Base-by-base conservation (phyloP, 2,797 vertebrate species). In the Macropodus opercularis region DNA sequence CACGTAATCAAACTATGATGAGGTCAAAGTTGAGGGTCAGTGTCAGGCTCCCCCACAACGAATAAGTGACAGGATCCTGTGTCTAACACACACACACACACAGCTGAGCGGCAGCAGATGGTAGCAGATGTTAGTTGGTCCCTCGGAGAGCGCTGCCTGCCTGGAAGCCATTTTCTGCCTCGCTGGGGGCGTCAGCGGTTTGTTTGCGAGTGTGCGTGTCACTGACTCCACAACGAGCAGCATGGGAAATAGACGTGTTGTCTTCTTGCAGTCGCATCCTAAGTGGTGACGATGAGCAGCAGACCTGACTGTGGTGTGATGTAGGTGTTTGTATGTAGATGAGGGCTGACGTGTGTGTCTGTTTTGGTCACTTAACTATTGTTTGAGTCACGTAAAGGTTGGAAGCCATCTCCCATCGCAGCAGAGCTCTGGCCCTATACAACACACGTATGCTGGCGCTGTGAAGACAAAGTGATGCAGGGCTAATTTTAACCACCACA, bases 41-140 rank as follows among this genome's bases (percentile, higher is more conserved):
- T 4, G 53, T 55, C 39, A 5, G 41, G 24, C 12, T 51, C 40
- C 47, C 65, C 40, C 40, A 51, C 61, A 0, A 63, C 7, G 67
- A 58, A 55, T 21, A 2, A 43, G 47, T 85, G 76, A 81, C 53
- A 75, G 70, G 72, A 85, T 57, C 56, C 39, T 12, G 26, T 26
- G 21, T 41, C n/a, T 27, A 3, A 8, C 19, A 77, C 67, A 66
- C 63, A 67, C 62, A 73, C 50, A 61, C 59, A 52, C 66, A 59
- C 4, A 36, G 35, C 26, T 17, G 41, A 61, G 59, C 32, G 22
- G 63, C 57, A 63, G 79, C 84, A 87, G 80, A 87, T 85, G 83
- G 81, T 59, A 71, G 84, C 84, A 89, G 84, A 90, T 89, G 88
- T 85, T 77, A 24, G 61, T 35, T 22, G 32, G 63, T 58, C 66